Conservation (phyloP, 2,113 vertebrate species). For the Antennarius striatus region DNA sequence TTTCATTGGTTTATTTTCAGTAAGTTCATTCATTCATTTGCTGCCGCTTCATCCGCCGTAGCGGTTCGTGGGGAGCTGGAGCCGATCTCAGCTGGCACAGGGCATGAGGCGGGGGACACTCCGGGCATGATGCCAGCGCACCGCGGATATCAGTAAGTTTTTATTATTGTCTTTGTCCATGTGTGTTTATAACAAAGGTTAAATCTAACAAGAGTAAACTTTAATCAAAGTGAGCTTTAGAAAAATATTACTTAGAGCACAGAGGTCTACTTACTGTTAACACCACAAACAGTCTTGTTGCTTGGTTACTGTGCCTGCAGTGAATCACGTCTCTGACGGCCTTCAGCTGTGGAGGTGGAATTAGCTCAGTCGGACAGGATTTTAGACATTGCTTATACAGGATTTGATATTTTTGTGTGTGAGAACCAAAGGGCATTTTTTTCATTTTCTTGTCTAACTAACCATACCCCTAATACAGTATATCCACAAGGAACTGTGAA, state of each 20-base stretch:
- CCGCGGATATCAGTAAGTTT: too few species aligned
- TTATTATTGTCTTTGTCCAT: too few species aligned
- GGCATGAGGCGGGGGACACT: too few species aligned
- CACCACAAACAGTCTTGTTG: conserved; percentile 49
- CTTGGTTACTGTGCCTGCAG: conserved; percentile 64
- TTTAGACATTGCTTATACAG: conserved; percentile 21
- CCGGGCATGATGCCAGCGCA: too few species aligned
- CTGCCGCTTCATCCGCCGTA: too few species aligned
- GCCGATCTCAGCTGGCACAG: too few species aligned
- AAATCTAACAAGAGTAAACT: conserved; percentile 47
- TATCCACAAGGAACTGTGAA: not conserved
- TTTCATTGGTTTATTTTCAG: too few species aligned
- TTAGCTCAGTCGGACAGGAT: conserved; percentile 31
- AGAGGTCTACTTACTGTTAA: conserved; percentile 47
- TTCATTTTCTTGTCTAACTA: too few species aligned
- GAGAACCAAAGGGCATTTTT: not conserved
- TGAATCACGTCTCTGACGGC: conserved; percentile 50
- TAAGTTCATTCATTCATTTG: too few species aligned
- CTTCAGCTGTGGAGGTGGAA: conserved; percentile 39
- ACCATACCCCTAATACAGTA: too few species aligned
- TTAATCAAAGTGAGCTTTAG: conserved; percentile 66
- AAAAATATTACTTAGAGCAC: conserved; percentile 20
- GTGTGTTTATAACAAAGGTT: not conserved
- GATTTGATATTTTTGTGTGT: conserved; percentile 10
- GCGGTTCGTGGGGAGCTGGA: too few species aligned